Evolutionary conservation across 2,113 vertebrate genomes (phyloP), one percentile per base, ranked within the genome.

Genomic region (Microtus richardsoni): DNA sequence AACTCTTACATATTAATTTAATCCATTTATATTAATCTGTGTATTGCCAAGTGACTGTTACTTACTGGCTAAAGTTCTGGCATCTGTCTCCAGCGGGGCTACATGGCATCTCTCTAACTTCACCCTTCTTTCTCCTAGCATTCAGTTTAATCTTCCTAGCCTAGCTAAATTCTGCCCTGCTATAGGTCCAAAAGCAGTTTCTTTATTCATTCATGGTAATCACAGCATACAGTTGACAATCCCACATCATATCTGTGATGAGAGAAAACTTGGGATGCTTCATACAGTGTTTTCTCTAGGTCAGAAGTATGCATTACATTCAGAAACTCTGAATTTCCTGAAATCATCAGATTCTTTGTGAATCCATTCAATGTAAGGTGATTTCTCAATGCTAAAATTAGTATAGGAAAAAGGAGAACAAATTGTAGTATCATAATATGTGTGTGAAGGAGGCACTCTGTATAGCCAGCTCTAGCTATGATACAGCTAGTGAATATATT

Each of bases 221-320:
- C 1, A 21, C 6, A 21, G 19, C 58, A 58, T 58, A 58, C 19
- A 58, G 19, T 21, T 21, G 58, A 5, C 5, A 21, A 58, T 58
- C 58, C 19, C 58, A 58, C 58, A 58, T 58, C 58, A 58, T 86
- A 68, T 1, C 30, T 96, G 96, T 96, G 58, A 85, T 9, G 88
- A 64, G 39, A 17, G 52, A 71, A 77, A 74, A 93, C 92, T 93
- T 60, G 28, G 58, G 54, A 93, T 66, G 2, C 44, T 96, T 90
- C 73, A 93, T 47, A 52, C 83, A 49, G 49, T n/a, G 11, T 47
- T 39, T 39, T 93, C 91, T 95, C n/a, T 96, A 97, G 41, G 94
- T 91, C 33, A 92, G 30, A 39, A 86, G 0, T 5, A 21, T 87
- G 62, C 17, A 47, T 60, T 36, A 62, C 84, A 96, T 73, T 52